A percentile compares a stretch with the other conserved stretches of the same genome.
Evolutionary conservation across 2,888 invertebrate species (phyloP).

Genomic region (Hirtodrosophila confusa): DNA sequence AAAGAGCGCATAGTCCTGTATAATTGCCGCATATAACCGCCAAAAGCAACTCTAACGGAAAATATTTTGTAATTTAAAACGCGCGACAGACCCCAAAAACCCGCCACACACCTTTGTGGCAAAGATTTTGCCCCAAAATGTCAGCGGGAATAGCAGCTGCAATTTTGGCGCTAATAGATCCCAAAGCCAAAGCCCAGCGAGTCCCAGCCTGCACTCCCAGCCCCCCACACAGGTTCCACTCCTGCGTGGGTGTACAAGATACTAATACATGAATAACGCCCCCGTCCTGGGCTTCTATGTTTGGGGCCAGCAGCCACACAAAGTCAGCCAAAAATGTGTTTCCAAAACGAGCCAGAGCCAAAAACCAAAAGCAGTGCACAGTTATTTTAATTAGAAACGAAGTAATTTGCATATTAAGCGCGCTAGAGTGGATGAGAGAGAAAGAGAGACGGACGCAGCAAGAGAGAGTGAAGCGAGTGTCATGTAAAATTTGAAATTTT

Average conservation of each 20-base stretch:
- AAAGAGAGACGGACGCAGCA: neutral
- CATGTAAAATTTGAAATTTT: constrained; percentile 47
- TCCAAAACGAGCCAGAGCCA: constrained; percentile 47
- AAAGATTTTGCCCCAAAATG: constrained; percentile 42
- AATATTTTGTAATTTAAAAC: constrained; percentile 71
- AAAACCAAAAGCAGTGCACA: constrained; percentile 70
- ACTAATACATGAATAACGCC: constrained; percentile 34
- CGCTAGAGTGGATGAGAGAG: constrained; percentile 7
- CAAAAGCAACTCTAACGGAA: constrained; percentile 56
- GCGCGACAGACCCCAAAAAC: constrained; percentile 33
- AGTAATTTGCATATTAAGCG: constrained; percentile 77
- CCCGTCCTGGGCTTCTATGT: constrained; percentile 11
- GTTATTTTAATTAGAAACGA: constrained; percentile 79
- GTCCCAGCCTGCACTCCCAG: constrained; percentile 2
- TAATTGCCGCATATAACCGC: constrained; percentile 61
- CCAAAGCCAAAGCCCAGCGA: constrained; percentile 51
- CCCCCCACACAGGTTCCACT: too few relatives aligned
- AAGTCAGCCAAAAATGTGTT: constrained; percentile 69
- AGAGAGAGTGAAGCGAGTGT: neutral
- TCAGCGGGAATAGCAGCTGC: constrained; percentile 31
- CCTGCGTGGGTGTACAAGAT: neutral
- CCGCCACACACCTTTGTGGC: constrained; percentile 55
- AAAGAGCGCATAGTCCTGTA: constrained; percentile 35
- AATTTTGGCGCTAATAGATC: constrained; percentile 67
- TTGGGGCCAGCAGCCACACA: constrained; percentile 34